Conservation (phyloP, 2,797 vertebrate genomes). For the Rhinichthys osculus region DNA sequence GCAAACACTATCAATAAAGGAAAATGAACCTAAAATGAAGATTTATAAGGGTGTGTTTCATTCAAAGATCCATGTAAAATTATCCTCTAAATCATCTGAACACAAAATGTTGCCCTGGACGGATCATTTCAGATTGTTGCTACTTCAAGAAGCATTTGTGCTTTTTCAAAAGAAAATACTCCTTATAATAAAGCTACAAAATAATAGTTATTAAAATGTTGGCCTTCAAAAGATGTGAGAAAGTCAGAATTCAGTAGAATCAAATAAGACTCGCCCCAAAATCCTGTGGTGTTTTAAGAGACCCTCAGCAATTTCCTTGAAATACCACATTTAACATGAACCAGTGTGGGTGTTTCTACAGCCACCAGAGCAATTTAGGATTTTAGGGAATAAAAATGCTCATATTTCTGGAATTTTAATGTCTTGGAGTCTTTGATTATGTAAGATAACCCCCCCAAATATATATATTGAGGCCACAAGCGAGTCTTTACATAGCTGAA, state of each 20-base stretch:
- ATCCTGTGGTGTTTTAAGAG: conserved; percentile 30
- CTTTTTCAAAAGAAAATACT: conserved; percentile 8
- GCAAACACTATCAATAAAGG: no score
- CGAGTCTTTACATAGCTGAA: conserved; percentile 7
- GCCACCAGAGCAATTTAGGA: conserved; percentile 18
- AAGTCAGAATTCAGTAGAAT: neutral
- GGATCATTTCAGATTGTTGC: neutral
- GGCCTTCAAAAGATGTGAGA: conserved; percentile 24
- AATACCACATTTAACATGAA: conserved; percentile 31
- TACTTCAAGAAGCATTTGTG: conserved; percentile 15
- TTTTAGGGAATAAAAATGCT: conserved; percentile 17
- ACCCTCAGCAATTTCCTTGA: conserved; percentile 32
- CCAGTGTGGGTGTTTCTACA: neutral
- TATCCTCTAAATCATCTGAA: neutral
- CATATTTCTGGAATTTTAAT: conserved; percentile 34
- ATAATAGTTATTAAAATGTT: neutral
- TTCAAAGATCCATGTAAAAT: neutral
- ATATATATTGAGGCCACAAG: neutral
- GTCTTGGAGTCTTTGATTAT: conserved; percentile 32
- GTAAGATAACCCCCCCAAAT: neutral
- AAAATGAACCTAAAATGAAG: neutral
- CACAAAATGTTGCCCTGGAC: no score
- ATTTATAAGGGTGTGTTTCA: neutral
- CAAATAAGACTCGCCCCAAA: neutral
- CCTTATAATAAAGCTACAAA: neutral